A percentile compares a stretch with the other conserved stretches of the same genome.
phyloP scores from a whole-genome alignment of 2,113 vertebrate species.

The Nothocercus nigrocapillus region DNA sequence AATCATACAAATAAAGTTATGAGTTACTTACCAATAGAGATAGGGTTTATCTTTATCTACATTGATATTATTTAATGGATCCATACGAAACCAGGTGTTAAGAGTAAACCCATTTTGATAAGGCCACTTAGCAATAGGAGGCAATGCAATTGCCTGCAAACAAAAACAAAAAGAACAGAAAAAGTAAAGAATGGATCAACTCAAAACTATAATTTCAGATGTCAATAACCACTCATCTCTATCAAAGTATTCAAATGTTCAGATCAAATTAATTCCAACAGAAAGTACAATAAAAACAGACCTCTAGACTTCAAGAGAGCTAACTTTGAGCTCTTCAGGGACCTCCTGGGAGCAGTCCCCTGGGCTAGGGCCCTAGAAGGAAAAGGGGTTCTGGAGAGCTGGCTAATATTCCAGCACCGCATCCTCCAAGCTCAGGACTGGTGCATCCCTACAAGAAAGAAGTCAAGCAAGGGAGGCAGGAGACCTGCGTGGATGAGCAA shows the following conservation, averaged over 20 bases:
- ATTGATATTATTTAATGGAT: constrained; percentile 96
- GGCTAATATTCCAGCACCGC: too few species aligned
- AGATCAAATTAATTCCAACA: not conserved
- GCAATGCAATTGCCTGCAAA: constrained; percentile 93
- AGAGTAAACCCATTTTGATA: constrained; percentile 98
- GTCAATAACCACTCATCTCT: not conserved
- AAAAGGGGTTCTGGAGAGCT: too few species aligned
- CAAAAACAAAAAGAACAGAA: not conserved
- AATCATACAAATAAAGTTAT: not conserved
- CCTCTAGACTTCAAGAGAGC: too few species aligned
- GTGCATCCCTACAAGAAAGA: too few species aligned
- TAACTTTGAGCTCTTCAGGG: too few species aligned
- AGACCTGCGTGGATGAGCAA: too few species aligned
- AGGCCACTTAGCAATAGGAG: constrained; percentile 99
- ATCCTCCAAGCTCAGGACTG: too few species aligned
- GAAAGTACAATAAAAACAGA: not conserved
- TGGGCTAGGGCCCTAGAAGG: too few species aligned
- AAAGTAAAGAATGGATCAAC: not conserved
- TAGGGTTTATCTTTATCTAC: constrained; percentile 98
- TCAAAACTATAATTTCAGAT: not conserved
- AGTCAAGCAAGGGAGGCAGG: too few species aligned
- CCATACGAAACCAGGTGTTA: constrained; percentile 99
- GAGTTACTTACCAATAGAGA: constrained; percentile 92
- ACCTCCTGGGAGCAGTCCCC: too few species aligned
- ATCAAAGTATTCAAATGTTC: not conserved